Evolutionary conservation across 2,113 vertebrate genomes (phyloP).

Genomic region (Oncorhynchus masou): DNA sequence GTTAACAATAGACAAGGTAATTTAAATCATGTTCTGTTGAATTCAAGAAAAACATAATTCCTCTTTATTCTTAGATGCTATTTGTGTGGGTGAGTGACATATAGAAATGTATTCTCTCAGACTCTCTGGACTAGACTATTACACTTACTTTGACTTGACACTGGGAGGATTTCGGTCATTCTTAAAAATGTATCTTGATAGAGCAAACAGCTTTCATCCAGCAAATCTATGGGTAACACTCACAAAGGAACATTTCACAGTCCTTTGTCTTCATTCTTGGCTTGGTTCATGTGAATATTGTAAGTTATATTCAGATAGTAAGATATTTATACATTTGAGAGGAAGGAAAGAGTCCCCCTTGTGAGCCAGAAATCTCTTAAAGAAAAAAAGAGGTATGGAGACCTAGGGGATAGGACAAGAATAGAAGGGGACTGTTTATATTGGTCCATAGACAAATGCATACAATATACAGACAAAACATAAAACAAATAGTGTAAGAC

Average conservation of each 20-base stretch:
- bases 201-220: too few relatives aligned
- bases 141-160: too few relatives aligned
- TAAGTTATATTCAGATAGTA: background rate
- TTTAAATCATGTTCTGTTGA: too few relatives aligned
- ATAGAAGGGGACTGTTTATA: background rate
- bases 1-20: too few relatives aligned
- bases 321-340: background rate
- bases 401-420: background rate
- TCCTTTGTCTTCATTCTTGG: background rate
- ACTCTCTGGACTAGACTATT: too few relatives aligned
- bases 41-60: too few relatives aligned
- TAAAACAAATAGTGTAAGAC: background rate
- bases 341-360: background rate
- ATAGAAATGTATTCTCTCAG: too few relatives aligned
- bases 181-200: too few relatives aligned
- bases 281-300: background rate
- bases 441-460: background rate
- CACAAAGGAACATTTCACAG: background rate
- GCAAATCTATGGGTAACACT: background rate
- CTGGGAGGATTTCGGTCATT: too few relatives aligned
- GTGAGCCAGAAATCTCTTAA: background rate
- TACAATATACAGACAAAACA: background rate
- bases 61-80: too few relatives aligned
- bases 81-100: too few relatives aligned
- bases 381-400: background rate